Conservation (phyloP, 2,888 invertebrate genomes). For the Synanthedon tipuliformis region DNA sequence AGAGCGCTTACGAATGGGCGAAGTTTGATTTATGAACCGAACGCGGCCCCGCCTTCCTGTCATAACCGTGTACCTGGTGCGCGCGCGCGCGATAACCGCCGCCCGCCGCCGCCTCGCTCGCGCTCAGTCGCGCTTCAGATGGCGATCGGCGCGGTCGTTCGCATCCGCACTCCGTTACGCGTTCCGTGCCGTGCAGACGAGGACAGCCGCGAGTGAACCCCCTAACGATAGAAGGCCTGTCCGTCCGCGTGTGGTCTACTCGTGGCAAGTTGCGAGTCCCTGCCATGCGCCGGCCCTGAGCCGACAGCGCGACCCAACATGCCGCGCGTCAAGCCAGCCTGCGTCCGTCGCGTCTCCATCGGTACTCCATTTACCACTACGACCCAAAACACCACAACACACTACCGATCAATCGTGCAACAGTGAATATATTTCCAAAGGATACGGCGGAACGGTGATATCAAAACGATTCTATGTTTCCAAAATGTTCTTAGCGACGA, state of each 20-base stretch:
- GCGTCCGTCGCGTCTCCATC: constrained; percentile 70
- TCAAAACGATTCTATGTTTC: constrained; percentile 7
- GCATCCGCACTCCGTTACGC: constrained; percentile 26
- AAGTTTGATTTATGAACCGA: constrained; percentile 77
- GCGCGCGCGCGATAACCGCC: constrained; percentile 59
- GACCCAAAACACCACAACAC: constrained; percentile 28
- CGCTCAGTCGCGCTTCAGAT: constrained; percentile 69
- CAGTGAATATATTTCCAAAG: constrained; percentile 32
- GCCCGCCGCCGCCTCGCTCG: constrained; percentile 47
- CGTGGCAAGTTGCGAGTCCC: constrained; percentile 24
- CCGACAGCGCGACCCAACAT: constrained; percentile 44
- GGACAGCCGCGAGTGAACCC: constrained; percentile 36
- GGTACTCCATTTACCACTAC: constrained; percentile 43
- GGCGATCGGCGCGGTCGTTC: constrained; percentile 63
- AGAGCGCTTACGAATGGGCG: constrained; percentile 74
- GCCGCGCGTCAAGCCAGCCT: constrained; percentile 68
- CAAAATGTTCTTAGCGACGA: constrained; percentile 73
- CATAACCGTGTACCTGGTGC: constrained; percentile 76
- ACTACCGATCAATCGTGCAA: constrained; percentile 15
- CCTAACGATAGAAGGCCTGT: constrained; percentile 1
- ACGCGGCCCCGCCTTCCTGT: constrained; percentile 75
- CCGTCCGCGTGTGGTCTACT: constrained; percentile 17
- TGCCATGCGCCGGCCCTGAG: constrained; percentile 61
- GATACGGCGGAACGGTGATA: constrained; percentile 19
- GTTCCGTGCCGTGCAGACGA: constrained; percentile 36